phyloP scores from a whole-genome alignment of 1,140 invertebrate species.

The Plectus sambesii region DNA sequence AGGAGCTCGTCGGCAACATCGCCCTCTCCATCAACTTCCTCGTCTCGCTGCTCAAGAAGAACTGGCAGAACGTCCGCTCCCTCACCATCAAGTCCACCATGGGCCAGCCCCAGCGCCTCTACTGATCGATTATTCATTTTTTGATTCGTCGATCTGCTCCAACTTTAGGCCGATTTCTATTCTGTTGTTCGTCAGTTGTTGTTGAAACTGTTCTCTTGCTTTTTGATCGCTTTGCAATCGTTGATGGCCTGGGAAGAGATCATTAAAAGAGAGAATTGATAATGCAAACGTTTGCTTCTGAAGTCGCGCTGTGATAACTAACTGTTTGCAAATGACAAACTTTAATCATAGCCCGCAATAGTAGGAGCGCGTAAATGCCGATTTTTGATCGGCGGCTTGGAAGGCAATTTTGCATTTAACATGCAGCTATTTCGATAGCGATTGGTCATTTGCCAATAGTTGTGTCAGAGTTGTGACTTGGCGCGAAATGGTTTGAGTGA shows the following conservation, averaged over 20 bases:
- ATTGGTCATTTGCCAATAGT: background rate
- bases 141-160: conserved; percentile 10
- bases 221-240: background rate
- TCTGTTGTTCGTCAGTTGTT: conserved; percentile 9
- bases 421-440: background rate
- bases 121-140: conserved; percentile 56
- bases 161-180: conserved; percentile 2
- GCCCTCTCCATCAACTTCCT: conserved; percentile 95
- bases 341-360: too few species aligned
- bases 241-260: background rate
- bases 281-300: too few species aligned
- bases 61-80: conserved; percentile 99
- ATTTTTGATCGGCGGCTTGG: too few species aligned
- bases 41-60: conserved; percentile 96
- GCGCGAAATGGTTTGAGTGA: background rate
- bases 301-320: too few species aligned
- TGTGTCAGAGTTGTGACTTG: background rate
- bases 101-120: conserved; percentile 88
- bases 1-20: conserved; percentile 91
- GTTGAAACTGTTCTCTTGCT: background rate
- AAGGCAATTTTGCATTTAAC: background rate
- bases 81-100: conserved; percentile 96
- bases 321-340: too few species aligned
- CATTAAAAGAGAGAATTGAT: background rate
- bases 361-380: too few species aligned